Conservation (phyloP, 2,888 invertebrate genomes). For the Chrysolina haemoptera region DNA sequence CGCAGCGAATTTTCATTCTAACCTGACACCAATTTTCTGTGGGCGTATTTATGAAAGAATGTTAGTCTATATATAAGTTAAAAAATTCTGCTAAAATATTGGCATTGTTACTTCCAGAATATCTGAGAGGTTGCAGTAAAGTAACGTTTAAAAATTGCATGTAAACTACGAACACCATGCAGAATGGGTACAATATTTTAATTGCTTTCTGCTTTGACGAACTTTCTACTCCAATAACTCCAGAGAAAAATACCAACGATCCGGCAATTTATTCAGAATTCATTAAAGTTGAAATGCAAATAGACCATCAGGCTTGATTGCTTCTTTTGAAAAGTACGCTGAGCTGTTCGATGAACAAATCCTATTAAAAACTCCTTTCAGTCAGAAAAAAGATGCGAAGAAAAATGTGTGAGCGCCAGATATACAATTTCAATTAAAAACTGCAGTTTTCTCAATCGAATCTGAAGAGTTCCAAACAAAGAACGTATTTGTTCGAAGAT, state of each 20-base stretch:
- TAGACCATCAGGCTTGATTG: conserved; percentile 1
- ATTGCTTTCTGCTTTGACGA: conserved; percentile 7
- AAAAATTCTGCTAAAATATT: too few species aligned
- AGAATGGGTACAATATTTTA: neutral
- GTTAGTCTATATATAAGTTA: too few species aligned
- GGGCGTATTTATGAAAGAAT: too few species aligned
- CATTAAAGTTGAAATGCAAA: conserved; percentile 2
- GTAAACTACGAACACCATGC: neutral
- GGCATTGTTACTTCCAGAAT: too few species aligned
- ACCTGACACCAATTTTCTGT: too few species aligned
- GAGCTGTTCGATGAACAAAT: neutral
- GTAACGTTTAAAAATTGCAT: neutral
- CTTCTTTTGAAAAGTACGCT: neutral
- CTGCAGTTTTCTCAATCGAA: neutral
- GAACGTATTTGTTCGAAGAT: too few species aligned
- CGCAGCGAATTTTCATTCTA: too few species aligned
- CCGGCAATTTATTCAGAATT: conserved; percentile 5
- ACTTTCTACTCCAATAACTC: conserved; percentile 12
- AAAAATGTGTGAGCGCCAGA: neutral
- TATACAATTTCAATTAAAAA: neutral
- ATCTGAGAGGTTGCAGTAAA: too few species aligned
- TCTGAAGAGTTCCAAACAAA: neutral
- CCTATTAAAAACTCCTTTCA: conserved; percentile 7
- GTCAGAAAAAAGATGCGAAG: neutral
- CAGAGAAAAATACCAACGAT: neutral